Evolutionary conservation across 2,888 invertebrate species (phyloP), one percentile per base, ranked within the genome.

Genomic region (Protonemura montana): DNA sequence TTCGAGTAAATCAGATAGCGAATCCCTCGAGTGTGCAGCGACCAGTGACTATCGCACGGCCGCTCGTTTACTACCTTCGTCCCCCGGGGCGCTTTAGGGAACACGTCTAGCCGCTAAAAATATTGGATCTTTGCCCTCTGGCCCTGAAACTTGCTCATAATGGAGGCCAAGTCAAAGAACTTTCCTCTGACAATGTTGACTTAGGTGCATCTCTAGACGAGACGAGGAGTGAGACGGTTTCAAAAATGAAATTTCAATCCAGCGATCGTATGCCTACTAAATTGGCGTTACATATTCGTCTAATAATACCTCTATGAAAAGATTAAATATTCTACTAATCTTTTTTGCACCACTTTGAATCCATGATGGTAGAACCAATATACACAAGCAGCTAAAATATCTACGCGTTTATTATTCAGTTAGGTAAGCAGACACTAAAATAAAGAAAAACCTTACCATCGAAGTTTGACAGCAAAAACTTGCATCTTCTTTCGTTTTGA

Each of bases 141-240:
- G 59, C 21, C 59, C 59, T 59, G 59, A 59, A 59, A 59, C 59
- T 59, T 59, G 59, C 21, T 59, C 59, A 59, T 59, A 59, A 59
- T 59, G 59, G 59, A 59, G 59, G 59, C 59, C 59, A 59, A 59
- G 59, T 59, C 59, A 59, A 59, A 59, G 59, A 59, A 59, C 59
- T 59, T 59, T 59, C 59, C 59, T 59, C 59, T 59, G 59, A 3
- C 59, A 59, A 59, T 59, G 59, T 59, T 59, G 59, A 59, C 59
- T 59, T 59, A 59, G 59, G 59, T 59, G 13, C 1, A 59, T 59
- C 35, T 35, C 35, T 10, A 59, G 59, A 59, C 16, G 3, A n/a
- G 59, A 3, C 21, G 13, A 21, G 16, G 16, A 13, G 6, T 21
- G 59, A 59, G 59, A 21, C 21, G 21, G 13, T 2, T 7, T 10